phyloP scores from a whole-genome alignment of 2,888 invertebrate genomes.

The Microplitis manilae region DNA sequence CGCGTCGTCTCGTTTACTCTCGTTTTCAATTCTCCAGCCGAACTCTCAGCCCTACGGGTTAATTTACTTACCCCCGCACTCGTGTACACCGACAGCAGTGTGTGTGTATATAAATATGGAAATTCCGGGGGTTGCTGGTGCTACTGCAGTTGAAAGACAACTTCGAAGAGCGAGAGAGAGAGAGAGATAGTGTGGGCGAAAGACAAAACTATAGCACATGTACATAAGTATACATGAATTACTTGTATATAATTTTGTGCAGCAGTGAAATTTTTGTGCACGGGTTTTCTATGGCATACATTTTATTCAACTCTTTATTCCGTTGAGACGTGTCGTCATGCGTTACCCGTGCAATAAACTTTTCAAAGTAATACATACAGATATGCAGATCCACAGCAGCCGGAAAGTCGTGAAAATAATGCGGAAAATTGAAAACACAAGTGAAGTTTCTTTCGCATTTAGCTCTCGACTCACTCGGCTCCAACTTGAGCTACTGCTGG shows the following conservation, averaged over 20 bases:
- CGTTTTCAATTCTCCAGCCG: constrained; percentile 50
- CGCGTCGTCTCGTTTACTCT: constrained; percentile 40
- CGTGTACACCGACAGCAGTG: no score
- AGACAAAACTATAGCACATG: background rate
- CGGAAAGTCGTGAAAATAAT: background rate
- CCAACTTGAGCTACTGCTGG: background rate
- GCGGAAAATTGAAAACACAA: constrained; percentile 34
- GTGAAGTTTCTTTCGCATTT: constrained; percentile 22
- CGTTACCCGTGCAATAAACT: constrained; percentile 29
- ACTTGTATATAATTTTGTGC: constrained; percentile 8
- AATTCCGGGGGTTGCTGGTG: constrained; percentile 46
- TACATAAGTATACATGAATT: constrained; percentile 25
- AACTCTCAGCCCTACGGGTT: constrained; percentile 44
- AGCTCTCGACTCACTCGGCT: background rate
- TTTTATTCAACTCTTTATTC: constrained; percentile 26
- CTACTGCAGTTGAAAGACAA: constrained; percentile 14
- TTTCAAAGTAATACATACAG: constrained; percentile 9
- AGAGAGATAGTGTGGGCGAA: no score
- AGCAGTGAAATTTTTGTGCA: background rate
- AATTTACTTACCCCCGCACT: constrained; percentile 42
- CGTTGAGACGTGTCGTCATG: constrained; percentile 19
- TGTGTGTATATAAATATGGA: constrained; percentile 55
- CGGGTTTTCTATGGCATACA: constrained; percentile 17
- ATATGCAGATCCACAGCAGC: background rate
- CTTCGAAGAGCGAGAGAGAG: background rate